These are phyloP conservation scores for Rotaria socialis DNA, from an alignment of 2,888 invertebrate genomes.

Conservation along the genomic window DNA sequence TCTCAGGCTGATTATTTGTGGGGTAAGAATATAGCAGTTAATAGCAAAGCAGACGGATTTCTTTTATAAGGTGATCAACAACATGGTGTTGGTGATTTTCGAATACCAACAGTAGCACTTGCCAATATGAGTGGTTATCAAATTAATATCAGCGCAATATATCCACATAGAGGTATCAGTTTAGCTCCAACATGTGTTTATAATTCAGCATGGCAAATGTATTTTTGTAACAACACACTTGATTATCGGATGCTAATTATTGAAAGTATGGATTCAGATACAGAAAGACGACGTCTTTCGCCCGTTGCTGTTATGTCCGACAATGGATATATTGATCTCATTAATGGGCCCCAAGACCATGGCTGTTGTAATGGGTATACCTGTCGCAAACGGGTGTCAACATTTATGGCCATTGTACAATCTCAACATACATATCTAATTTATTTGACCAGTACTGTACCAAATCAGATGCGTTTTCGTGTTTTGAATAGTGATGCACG, in stretches of 20 bases:
- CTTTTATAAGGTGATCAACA: conserved; percentile 33
- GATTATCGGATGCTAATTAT: conserved; percentile 42
- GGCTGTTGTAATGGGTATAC: conserved; percentile 59
- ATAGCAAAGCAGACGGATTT: no score
- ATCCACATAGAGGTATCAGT: conserved; percentile 50
- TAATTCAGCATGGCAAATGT: conserved; percentile 36
- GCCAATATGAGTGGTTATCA: conserved; percentile 48
- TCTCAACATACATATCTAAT: conserved; percentile 49
- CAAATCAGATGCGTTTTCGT: conserved; percentile 42
- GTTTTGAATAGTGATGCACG: conserved; percentile 35
- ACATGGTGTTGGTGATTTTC: conserved; percentile 55
- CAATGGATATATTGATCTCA: conserved; percentile 52
- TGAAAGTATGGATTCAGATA: conserved; percentile 46
- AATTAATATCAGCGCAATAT: conserved; percentile 34
- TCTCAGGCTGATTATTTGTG: conserved; percentile 55
- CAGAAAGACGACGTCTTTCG: conserved; percentile 39
- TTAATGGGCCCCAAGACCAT: conserved; percentile 58
- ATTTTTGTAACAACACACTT: neutral
- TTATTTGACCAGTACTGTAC: conserved; percentile 43
- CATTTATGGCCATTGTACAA: conserved; percentile 54
- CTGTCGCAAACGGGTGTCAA: conserved; percentile 54
- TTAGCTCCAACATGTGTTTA: conserved; percentile 47
- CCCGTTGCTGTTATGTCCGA: conserved; percentile 48
- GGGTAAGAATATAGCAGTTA: conserved; percentile 48
- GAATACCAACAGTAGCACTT: conserved; percentile 54